Evolutionary conservation across 2,888 invertebrate species (phyloP), one percentile per base, ranked within the genome.

Genomic region (Eulithis testata): DNA sequence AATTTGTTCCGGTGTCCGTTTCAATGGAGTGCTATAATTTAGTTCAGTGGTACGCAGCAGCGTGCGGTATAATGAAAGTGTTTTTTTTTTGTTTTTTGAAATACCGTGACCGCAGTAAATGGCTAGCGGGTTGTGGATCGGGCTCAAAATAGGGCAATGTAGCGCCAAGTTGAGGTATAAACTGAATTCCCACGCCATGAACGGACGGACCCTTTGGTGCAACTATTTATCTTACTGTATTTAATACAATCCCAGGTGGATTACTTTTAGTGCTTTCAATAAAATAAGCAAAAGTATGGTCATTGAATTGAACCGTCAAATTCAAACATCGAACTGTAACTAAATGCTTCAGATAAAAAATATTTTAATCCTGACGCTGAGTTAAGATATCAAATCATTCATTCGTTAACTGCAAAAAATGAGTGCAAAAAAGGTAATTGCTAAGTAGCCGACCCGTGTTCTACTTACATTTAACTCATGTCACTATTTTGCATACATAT

Each of bases 11-110:
- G 69, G 74, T 68, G 70, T 72, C 69, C 70, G 69, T 70, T 68
- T 72, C 61, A 70, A 72, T 73, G 66, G 66, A 68, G 66, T 47
- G 14, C 72, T 70, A 71, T 71, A 72, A 74, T 73, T 73, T 71
- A 69, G 73, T 69, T 71, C 73, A 71, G 73, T 70, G 69, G 73
- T 70, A 69, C 72, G 67, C 62, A 62, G 59, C 62, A 66, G 69
- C 67, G 72, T 70, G 71, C 66, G 69, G 72, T 70, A 64, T 66
- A 73, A 72, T 70, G 73, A 73, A 72, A 73, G 72, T 73, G 63
- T 44, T 72, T 71, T 70, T 70, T 72, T 72, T 69, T 63, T 63
- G 59, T 72, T 69, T 72, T 65, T 12, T 31, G 27, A 55, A 63
- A 68, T 51, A 57, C 68, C 69, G 68, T 69, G 63, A 59, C 66